Evolutionary conservation across 2,797 vertebrate genomes (phyloP).

Genomic region (Notolabrus celidotus): DNA sequence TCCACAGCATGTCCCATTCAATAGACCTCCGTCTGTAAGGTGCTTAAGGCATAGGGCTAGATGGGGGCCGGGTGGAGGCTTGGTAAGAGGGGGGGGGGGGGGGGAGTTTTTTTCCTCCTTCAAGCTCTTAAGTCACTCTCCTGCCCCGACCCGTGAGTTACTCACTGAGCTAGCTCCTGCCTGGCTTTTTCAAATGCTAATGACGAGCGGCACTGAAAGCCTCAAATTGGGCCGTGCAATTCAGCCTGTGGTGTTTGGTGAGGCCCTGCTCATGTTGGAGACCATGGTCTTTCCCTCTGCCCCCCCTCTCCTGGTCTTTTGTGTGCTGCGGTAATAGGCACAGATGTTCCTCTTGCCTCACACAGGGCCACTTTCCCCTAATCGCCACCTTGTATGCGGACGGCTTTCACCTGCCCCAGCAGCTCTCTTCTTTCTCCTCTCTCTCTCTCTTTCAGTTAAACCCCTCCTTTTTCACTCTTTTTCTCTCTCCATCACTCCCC

Average conservation of each 20-base stretch:
- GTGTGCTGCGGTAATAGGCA: constrained; percentile 86
- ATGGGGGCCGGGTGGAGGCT: neutral
- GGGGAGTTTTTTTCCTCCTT: too few relatives aligned
- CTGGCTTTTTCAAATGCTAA: constrained; percentile 86
- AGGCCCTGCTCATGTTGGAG: constrained; percentile 83
- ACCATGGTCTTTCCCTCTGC: constrained; percentile 59
- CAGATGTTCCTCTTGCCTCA: constrained; percentile 90
- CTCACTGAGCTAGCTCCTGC: constrained; percentile 72
- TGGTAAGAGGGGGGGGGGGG: neutral
- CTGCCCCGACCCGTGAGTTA: constrained; percentile 66
- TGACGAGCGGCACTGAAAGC: constrained; percentile 82
- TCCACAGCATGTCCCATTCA: constrained; percentile 53
- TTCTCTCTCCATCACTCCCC: constrained; percentile 43
- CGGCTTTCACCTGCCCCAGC: constrained; percentile 88
- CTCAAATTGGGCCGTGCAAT: constrained; percentile 85
- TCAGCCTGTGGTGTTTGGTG: constrained; percentile 84
- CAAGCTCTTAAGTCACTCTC: constrained; percentile 74
- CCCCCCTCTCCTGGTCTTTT: constrained; percentile 71
- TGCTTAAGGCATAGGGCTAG: constrained; percentile 29
- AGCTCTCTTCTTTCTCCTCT: constrained; percentile 65
- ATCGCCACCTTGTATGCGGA: constrained; percentile 87
- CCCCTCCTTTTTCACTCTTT: constrained; percentile 33
- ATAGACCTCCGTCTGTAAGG: constrained; percentile 37
- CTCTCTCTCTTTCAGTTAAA: constrained; percentile 32
- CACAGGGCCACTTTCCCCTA: constrained; percentile 87